Evolutionary conservation across 1,140 invertebrate genomes (phyloP).

Genomic region (Orussus abietinus): DNA sequence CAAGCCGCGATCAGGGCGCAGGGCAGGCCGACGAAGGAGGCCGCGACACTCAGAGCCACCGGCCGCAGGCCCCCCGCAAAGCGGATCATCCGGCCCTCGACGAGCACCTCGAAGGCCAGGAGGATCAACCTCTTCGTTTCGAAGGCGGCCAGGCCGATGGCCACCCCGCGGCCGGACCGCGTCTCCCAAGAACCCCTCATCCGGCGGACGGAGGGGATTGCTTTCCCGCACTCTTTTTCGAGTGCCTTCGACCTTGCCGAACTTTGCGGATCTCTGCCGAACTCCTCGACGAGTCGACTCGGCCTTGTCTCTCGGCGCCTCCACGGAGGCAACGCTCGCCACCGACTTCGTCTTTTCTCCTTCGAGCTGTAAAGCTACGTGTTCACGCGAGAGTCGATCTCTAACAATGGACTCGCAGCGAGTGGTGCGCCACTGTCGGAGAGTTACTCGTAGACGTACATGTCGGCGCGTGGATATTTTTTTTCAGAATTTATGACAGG

Average conservation of each 20-base stretch:
- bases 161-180: conserved; percentile 27
- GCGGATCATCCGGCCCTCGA: conserved; percentile 34
- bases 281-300: background rate
- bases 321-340: background rate
- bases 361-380: no score
- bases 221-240: background rate
- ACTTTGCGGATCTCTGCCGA: background rate
- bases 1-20: conserved; percentile 33
- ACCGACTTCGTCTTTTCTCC: no score
- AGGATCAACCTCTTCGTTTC: conserved; percentile 42
- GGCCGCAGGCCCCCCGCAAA: conserved; percentile 37
- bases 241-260: conserved; percentile 1
- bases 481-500: no score
- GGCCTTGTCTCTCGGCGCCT: background rate
- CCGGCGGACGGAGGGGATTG: conserved; percentile 20
- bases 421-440: no score
- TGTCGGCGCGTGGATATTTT: no score
- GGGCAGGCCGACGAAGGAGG: conserved; percentile 34
- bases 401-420: no score
- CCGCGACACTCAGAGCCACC: conserved; percentile 32
- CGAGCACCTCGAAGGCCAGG: conserved; percentile 34
- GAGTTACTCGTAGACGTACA: no score
- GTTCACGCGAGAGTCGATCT: no score
- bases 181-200: conserved; percentile 29
- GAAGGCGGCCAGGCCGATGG: conserved; percentile 32